A percentile compares a stretch with the other conserved stretches of the same genome.
Evolutionary conservation across 1,140 invertebrate species (phyloP).

Genomic region (Holotrichia oblita): DNA sequence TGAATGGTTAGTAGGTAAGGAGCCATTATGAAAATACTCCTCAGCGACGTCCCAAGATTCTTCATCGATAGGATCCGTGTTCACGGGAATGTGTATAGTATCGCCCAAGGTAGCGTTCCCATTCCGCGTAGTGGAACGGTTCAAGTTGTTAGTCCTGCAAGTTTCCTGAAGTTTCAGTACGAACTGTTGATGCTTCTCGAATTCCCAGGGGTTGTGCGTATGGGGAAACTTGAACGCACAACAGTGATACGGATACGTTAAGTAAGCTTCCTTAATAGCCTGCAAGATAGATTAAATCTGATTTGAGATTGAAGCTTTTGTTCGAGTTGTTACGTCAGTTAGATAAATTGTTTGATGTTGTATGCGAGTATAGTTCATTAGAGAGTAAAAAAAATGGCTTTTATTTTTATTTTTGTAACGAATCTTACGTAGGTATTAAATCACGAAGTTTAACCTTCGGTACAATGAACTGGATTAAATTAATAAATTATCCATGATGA

Average conservation of each 20-base stretch:
- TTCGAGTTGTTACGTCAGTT: neutral
- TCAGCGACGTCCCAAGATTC: constrained; percentile 48
- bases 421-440: too few relatives aligned
- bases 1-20: constrained; percentile 46
- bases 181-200: constrained; percentile 67
- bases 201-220: constrained; percentile 75
- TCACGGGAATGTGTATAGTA: neutral
- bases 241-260: constrained; percentile 90
- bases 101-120: neutral
- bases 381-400: too few relatives aligned
- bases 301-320: neutral
- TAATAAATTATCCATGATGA: too few relatives aligned
- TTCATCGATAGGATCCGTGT: constrained; percentile 39
- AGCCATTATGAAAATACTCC: constrained; percentile 53
- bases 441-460: too few relatives aligned
- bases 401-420: too few relatives aligned
- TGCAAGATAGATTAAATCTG: constrained; percentile 53
- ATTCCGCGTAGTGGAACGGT: neutral
- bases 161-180: constrained; percentile 60
- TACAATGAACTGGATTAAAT: too few relatives aligned
- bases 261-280: constrained; percentile 66
- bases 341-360: neutral
- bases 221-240: constrained; percentile 87
- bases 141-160: constrained; percentile 49
- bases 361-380: too few relatives aligned